Conservation (phyloP, 2,113 vertebrate genomes). For the Mellivora capensis region DNA sequence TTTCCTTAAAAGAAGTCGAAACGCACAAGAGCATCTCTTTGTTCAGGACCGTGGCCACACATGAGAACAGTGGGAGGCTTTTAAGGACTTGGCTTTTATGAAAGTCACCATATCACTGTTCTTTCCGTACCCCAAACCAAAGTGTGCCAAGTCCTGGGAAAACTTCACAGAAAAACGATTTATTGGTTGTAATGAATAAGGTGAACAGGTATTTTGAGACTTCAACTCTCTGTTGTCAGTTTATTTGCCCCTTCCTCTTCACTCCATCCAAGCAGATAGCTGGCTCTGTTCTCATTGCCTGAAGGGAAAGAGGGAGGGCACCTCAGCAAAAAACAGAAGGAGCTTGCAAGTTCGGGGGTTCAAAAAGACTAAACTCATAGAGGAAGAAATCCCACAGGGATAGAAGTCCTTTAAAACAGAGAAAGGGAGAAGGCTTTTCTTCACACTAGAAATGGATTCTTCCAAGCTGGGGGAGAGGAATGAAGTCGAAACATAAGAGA, state of each 20-base stretch:
- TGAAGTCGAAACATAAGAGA: background rate
- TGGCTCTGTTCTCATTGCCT: background rate
- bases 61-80: background rate
- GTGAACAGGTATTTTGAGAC: background rate
- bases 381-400: background rate
- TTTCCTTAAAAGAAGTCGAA: background rate
- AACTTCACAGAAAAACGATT: background rate
- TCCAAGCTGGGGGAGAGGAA: background rate
- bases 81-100: constrained; percentile 5
- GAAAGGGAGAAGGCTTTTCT: background rate
- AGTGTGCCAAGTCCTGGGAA: background rate
- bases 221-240: background rate
- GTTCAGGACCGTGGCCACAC: background rate
- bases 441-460: background rate
- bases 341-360: background rate
- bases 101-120: background rate
- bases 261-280: background rate
- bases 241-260: background rate
- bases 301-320: background rate
- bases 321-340: background rate
- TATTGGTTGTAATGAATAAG: background rate
- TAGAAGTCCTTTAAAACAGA: background rate
- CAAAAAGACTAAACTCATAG: background rate
- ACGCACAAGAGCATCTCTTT: background rate
- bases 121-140: constrained; percentile 1